A percentile compares a stretch with the other conserved stretches of the same genome.
Conservation (phyloP, 2,113 vertebrate species). For the Pungitius pungitius region DNA sequence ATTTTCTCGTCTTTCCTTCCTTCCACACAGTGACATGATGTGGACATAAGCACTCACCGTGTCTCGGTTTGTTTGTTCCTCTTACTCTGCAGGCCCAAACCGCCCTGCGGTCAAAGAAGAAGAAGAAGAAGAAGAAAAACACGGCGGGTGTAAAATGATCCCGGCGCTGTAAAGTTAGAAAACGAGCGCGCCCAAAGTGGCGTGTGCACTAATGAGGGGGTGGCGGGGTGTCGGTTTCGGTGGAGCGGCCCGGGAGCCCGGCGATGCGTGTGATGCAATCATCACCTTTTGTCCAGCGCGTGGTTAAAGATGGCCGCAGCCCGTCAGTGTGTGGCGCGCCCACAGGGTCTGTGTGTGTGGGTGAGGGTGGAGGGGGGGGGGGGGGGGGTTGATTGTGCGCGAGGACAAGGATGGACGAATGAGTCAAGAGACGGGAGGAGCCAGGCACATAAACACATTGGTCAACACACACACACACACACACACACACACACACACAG, state of each 20-base stretch:
- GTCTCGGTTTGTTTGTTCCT: conserved; percentile 39
- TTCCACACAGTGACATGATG: neutral
- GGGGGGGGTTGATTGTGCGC: conserved; percentile 1
- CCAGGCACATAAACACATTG: conserved; percentile 31
- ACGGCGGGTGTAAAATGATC: conserved; percentile 71
- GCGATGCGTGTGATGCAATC: conserved; percentile 56
- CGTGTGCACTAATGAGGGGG: conserved; percentile 73
- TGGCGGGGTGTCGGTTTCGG: conserved; percentile 61
- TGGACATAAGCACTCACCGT: neutral
- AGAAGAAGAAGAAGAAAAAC: conserved; percentile 25
- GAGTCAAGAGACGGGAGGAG: conserved; percentile 24
- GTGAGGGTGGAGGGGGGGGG: conserved; percentile 40
- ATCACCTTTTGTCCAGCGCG: conserved; percentile 57
- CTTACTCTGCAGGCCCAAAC: conserved; percentile 59
- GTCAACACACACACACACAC: neutral
- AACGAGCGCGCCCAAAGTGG: conserved; percentile 55
- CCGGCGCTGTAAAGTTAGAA: conserved; percentile 74
- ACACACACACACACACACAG: conserved; percentile 7
- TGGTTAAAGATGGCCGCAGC: conserved; percentile 51
- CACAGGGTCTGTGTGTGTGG: conserved; percentile 53
- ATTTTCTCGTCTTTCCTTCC: neutral
- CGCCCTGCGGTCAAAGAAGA: conserved; percentile 66
- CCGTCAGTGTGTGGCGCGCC: conserved; percentile 26
- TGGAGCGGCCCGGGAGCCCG: conserved; percentile 20
- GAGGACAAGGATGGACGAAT: conserved; percentile 38